Base-by-base conservation (phyloP, 2,888 invertebrate species). In the Subacronicta megacephala region DNA sequence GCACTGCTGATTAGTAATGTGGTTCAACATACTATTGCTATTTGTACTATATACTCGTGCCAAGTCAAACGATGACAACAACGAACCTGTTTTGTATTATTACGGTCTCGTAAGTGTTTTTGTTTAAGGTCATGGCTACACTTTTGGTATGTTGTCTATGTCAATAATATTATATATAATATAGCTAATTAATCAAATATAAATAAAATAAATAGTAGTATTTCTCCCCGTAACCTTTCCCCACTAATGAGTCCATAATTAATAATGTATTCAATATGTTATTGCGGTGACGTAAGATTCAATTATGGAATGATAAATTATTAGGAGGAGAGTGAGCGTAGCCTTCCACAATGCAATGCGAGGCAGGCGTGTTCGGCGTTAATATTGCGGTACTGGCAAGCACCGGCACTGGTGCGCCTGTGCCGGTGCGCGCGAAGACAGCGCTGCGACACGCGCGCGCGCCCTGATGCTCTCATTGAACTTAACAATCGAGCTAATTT, bases 291-390 rank as follows among this genome's bases (percentile, higher is more conserved):
- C n/a, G n/a, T n/a, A n/a, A n/a, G n/a, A 3, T 26, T 26, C 10
- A 26, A 23, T 26, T 26, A 26, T 3, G 10, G 26, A 23, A 23
- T 26, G 10, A 26, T 26, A 10, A 10, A 40, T 26, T 40, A 7
- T 7, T 69, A 96, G 96, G 94, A 95, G 65, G 92, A 94, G 66
- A 95, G 96, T 74, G 96, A 96, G 84, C 92, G 95, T 64, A 95
- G 95, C 57, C 86, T 96, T 72, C 90, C 94, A 1, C 76, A 84
- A 29, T 96, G 96, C 78, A 73, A 62, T 7, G 72, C 61, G 56
- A 87, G 90, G 10, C 93, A 90, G 57, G 95, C 95, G 33, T 96
- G 96, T 81, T 93, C 95, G 45, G 92, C 95, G 59, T 84, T 95
- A 67, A 83, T 95, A 72, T 84, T 81, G 74, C 89, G 95, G 41